These are phyloP conservation scores for Homarus americanus DNA, from an alignment of 1,140 invertebrate genomes.

Conservation along the genomic window DNA sequence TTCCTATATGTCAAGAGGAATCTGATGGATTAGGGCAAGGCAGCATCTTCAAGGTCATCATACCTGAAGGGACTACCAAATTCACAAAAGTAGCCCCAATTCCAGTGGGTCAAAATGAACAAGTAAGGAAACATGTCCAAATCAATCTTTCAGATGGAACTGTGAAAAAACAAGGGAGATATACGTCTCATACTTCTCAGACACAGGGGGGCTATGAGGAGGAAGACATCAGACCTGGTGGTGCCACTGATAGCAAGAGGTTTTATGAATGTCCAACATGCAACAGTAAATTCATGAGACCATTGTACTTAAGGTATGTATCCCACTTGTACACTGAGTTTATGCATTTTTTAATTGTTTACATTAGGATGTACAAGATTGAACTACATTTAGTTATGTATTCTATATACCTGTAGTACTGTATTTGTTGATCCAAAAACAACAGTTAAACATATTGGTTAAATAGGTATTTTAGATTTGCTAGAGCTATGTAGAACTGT, in stretches of 20 bases:
- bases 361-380: not conserved
- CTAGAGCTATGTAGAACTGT: no score
- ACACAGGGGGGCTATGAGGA: slow-evolving; percentile 24
- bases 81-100: slow-evolving; percentile 9
- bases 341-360: not conserved
- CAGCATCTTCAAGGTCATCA: slow-evolving; percentile 48
- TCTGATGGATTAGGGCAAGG: slow-evolving; percentile 9
- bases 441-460: no score
- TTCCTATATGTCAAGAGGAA: not conserved
- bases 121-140: slow-evolving; percentile 68
- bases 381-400: no score
- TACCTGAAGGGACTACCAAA: slow-evolving; percentile 55
- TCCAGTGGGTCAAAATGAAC: slow-evolving; percentile 39
- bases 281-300: slow-evolving; percentile 70
- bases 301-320: slow-evolving; percentile 65
- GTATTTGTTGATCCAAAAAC: no score
- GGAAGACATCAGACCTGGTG: not conserved
- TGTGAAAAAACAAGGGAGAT: slow-evolving; percentile 7
- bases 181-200: slow-evolving; percentile 20
- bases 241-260: slow-evolving; percentile 25
- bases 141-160: slow-evolving; percentile 61
- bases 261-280: slow-evolving; percentile 69
- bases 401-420: no score
- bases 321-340: not conserved
- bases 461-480: no score